A percentile compares a stretch with the other conserved stretches of the same genome.
Evolutionary conservation across 2,113 vertebrate genomes (phyloP).

Genomic region (Nestor notabilis): DNA sequence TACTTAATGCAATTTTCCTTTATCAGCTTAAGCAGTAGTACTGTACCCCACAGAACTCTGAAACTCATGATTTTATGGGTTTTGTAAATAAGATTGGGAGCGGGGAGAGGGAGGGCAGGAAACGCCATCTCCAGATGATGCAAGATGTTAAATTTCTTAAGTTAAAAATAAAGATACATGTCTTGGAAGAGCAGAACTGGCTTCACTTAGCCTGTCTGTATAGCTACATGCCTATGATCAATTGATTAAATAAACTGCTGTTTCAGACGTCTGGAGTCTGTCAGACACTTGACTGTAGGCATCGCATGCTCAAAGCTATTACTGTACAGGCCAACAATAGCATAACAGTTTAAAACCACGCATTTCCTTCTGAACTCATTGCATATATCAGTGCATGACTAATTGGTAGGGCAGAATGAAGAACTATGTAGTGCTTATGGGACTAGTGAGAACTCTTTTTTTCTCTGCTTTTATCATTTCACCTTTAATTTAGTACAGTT

Average conservation of each 20-base stretch:
- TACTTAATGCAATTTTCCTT: neutral
- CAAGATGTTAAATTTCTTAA: conserved; percentile 18
- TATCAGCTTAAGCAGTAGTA: neutral
- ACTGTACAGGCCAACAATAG: conserved; percentile 64
- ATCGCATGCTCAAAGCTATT: neutral
- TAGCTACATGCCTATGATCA: conserved; percentile 53
- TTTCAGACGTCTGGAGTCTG: conserved; percentile 63
- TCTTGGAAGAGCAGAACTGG: conserved; percentile 4
- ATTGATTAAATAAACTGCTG: conserved; percentile 72
- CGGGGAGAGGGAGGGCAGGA: rapidly evolving
- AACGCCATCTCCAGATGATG: neutral
- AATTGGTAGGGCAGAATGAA: conserved; percentile 34
- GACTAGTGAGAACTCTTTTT: neutral
- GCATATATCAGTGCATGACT: conserved; percentile 1
- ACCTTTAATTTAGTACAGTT: neutral
- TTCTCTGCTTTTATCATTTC: conserved; percentile 27
- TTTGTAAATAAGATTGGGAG: neutral
- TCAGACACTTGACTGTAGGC: conserved; percentile 38
- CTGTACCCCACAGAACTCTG: neutral
- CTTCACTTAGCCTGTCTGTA: conserved; percentile 11
- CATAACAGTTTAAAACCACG: conserved; percentile 48
- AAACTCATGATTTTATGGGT: neutral
- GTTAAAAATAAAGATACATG: conserved; percentile 16
- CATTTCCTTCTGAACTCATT: conserved; percentile 42
- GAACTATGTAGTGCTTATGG: neutral